Conservation (phyloP, 1,140 invertebrate genomes). For the Pseudomyrmex sp. region DNA sequence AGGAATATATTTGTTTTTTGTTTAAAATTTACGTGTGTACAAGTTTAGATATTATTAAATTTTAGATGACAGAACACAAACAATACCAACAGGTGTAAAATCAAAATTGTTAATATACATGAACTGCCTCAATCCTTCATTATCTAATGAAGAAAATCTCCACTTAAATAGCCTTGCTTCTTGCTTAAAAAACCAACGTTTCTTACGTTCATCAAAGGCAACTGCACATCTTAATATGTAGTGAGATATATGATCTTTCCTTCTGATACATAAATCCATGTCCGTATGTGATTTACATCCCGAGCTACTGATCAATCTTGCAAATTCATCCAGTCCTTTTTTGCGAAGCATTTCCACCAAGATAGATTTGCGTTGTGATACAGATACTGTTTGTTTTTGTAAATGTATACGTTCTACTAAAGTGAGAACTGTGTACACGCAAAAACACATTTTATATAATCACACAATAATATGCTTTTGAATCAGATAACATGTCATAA, state of each 20-base stretch:
- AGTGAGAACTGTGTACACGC: conserved; percentile 40
- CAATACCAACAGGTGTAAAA: conserved; percentile 85
- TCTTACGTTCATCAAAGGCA: conserved; percentile 88
- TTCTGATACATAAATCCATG: conserved; percentile 87
- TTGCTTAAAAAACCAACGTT: conserved; percentile 94
- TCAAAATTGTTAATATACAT: conserved; percentile 91
- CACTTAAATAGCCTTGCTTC: conserved; percentile 97
- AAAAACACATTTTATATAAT: not conserved
- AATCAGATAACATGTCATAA: not conserved
- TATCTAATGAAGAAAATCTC: conserved; percentile 89
- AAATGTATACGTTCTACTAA: conserved; percentile 46
- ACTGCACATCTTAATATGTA: conserved; percentile 96
- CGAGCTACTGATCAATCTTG: conserved; percentile 78
- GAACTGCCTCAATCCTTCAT: conserved; percentile 89
- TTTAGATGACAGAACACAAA: not conserved
- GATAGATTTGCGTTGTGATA: not conserved
- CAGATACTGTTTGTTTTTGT: conserved; percentile 3
- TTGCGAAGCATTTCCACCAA: conserved; percentile 32
- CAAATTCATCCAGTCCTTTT: conserved; percentile 26
- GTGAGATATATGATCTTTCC: conserved; percentile 95
- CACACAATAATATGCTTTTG: not conserved
- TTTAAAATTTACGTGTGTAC: not conserved
- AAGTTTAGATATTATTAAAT: not conserved
- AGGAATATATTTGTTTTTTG: conserved; percentile 25
- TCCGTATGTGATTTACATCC: conserved; percentile 83